Evolutionary conservation across 2,888 invertebrate genomes (phyloP), one percentile per base, ranked within the genome.

Genomic region (Andrena haemorrhoa): DNA sequence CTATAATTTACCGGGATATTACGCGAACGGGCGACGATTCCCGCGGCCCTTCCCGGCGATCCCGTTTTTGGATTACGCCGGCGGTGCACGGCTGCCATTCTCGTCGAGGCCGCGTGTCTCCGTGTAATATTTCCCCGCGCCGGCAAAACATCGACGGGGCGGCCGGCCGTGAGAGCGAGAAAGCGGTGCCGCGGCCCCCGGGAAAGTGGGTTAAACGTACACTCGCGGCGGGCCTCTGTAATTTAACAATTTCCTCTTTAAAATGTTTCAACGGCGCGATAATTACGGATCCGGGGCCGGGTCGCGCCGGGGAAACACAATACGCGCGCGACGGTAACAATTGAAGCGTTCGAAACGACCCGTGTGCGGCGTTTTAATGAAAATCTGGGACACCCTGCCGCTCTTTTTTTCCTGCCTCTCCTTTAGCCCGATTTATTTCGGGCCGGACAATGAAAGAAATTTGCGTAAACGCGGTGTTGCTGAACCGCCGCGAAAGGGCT

Each of bases 1-100:
- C 82, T 78, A 82, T 75, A 82, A 83, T 83, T 83, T 73, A 78
- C 78, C 64, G 41, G 64, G 58, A 81, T 72, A 75, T 75, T 82
- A 72, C 63, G 74, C 49, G 74, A 47, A 65, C 26, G 20, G 20
- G 56, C 60, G 68, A 72, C 82, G 63, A 70, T 72, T 79, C 75
- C 41, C 58, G 23, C 26, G 41, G 51, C 35, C 41, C 41, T 16
- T 41, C 41, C 16, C 4, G 41, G 41, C 41, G 41, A 41, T 41
- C 41, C 41, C 16, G 41, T 41, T 41, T 41, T 41, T 41, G 41
- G 41, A 41, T 41, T 16, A 41, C 41, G 5, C 41, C 41, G 0
- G 3, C 41, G 41, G 41, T 12, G 35, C 35, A 10, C 12, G 12
- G 41, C 41, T 41, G 41, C 41, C 41, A 8, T 53, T 10, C 4